phyloP scores from a whole-genome alignment of 2,888 invertebrate genomes.

The Lingula anatina region DNA sequence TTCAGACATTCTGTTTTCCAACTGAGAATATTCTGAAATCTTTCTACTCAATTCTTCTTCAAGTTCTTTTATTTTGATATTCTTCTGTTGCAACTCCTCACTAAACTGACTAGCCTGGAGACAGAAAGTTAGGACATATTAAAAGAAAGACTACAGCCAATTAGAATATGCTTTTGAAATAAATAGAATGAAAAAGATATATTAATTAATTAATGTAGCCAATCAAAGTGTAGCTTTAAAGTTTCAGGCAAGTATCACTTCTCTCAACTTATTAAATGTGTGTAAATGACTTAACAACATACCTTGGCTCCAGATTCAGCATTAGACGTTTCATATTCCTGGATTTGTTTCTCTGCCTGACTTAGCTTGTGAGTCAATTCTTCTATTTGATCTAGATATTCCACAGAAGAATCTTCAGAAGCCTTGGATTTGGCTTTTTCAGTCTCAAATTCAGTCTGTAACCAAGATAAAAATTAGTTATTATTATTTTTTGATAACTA shows the following conservation, averaged over 20 bases:
- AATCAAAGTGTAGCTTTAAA: too few species aligned
- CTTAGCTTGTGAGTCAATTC: constrained; percentile 45
- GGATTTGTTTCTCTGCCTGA: constrained; percentile 39
- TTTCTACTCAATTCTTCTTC: constrained; percentile 28
- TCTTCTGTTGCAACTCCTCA: too few species aligned
- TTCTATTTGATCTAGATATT: constrained; percentile 47
- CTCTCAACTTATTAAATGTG: not conserved
- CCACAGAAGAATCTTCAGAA: constrained; percentile 29
- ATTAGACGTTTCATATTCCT: constrained; percentile 28
- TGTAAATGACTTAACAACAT: not conserved
- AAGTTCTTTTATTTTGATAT: constrained; percentile 27
- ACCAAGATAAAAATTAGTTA: too few species aligned
- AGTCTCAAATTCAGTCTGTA: not conserved
- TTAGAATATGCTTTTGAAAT: too few species aligned
- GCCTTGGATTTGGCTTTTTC: constrained; percentile 5
- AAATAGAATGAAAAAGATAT: too few species aligned
- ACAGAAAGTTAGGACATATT: too few species aligned
- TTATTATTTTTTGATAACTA: too few species aligned
- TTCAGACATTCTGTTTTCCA: constrained; percentile 29
- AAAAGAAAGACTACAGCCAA: too few species aligned
- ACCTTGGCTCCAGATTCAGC: constrained; percentile 40
- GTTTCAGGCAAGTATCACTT: too few species aligned
- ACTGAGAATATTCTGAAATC: constrained; percentile 26
- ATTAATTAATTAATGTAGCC: too few species aligned
- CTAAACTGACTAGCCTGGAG: too few species aligned